Evolutionary conservation across 2,113 vertebrate species (phyloP), one percentile per base, ranked within the genome.

Genomic region (Tragelaphus buxtoni): DNA sequence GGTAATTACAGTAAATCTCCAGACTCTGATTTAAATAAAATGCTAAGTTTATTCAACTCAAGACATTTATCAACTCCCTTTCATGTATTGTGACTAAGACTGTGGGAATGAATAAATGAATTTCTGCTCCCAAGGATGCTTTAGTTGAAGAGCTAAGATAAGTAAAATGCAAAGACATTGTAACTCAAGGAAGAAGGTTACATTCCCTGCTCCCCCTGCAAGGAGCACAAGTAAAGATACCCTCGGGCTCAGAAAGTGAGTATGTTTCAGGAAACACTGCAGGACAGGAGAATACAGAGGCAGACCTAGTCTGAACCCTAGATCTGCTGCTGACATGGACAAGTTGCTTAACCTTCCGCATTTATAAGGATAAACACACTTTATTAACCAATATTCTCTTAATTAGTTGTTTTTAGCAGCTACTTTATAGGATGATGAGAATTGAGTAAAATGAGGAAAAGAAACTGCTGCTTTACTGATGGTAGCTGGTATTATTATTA

Each of bases 11-110:
- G 11, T 60, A 18, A 94, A 24, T 77, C 32, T 85, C 12, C 18
- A 95, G 22, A 20, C 42, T 95, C 76, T 79, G 5, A 63, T 61
- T 77, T 84, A 94, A 92, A 28, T 61, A 77, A 91, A 89, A 8
- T 63, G 18, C 42, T 61, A 61, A 86, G 42, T 92, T 92, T 65
- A 80, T n/a, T 95, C 90, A 83, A 74, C 49, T 77, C 35, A 16
- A 55, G 8, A 42, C 88, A 55, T 51, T 86, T 82, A 85, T 82
- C 42, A 91, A 32, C 28, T 30, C 7, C 28, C 49, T 76, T 93
- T 84, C 55, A 24, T 42, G 45, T 82, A 28, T 28, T 32, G 26
- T 65, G 47, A 63, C 35, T n/a, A 53, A 55, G n/a, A 74, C 30
- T 16, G 4, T 39, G 0, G 4, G 7, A 7, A 9, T 49, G 76